Evolutionary conservation across 2,113 vertebrate species (phyloP).

Genomic region (Aphyosemion australe): DNA sequence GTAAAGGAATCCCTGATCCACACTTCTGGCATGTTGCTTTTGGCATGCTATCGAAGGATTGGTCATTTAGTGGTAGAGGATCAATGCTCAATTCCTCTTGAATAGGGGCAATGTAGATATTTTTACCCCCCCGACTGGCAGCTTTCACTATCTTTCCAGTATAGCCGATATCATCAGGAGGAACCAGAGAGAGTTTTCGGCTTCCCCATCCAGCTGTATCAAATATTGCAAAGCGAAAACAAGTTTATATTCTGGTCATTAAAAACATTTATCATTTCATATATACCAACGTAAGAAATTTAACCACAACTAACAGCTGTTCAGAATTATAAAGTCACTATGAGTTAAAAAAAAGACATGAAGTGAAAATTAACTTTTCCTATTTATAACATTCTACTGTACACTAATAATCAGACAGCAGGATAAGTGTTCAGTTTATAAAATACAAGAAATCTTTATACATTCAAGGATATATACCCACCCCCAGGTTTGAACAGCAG

Average conservation of each 20-base stretch:
- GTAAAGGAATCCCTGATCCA: constrained; percentile 1
- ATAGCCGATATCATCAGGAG: not conserved
- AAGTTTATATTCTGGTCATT: not conserved
- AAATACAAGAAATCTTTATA: not conserved
- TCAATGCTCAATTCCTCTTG: not conserved
- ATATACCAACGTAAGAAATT: too few relatives aligned
- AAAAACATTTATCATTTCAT: not conserved
- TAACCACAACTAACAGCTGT: too few relatives aligned
- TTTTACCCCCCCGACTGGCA: not conserved
- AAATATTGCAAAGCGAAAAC: not conserved
- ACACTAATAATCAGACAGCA: not conserved
- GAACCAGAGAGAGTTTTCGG: not conserved
- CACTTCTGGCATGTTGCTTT: constrained; percentile 12
- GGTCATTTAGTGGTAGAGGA: constrained; percentile 5
- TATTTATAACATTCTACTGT: too few relatives aligned
- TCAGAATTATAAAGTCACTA: too few relatives aligned
- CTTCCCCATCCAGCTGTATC: not conserved
- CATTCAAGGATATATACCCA: not conserved
- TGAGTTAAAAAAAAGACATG: too few relatives aligned
- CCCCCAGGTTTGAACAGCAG: not conserved
- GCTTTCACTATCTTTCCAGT: not conserved
- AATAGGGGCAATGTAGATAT: constrained; percentile 7
- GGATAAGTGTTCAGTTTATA: not conserved
- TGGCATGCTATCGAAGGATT: constrained; percentile 7
- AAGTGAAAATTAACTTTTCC: too few relatives aligned